phyloP scores from a whole-genome alignment of 2,888 invertebrate genomes.

The Drosophila mimica region DNA sequence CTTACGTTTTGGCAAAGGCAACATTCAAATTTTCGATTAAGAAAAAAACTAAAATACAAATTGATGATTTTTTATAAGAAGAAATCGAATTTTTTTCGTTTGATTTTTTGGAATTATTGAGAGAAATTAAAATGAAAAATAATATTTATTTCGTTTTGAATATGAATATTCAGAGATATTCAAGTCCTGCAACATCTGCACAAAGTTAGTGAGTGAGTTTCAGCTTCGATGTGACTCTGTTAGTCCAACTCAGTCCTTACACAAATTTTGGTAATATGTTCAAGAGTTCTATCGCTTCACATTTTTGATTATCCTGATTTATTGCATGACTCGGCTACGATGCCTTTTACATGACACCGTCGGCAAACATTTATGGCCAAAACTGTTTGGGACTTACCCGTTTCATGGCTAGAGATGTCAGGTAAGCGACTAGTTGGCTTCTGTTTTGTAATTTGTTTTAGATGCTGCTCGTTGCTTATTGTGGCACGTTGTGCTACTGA shows the following conservation, averaged over 20 bases:
- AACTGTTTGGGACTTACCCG: conserved; percentile 60
- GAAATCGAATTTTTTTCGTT: background rate
- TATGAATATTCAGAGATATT: background rate
- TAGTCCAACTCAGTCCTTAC: conserved; percentile 3
- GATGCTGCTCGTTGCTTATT: conserved; percentile 36
- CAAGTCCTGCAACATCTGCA: background rate
- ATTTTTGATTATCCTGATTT: conserved; percentile 57
- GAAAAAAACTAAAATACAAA: background rate
- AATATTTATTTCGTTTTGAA: background rate
- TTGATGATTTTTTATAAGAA: background rate
- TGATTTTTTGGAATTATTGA: background rate
- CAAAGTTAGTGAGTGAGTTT: conserved; percentile 4
- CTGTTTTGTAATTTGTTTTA: conserved; percentile 48
- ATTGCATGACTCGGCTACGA: conserved; percentile 47
- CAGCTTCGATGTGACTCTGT: background rate
- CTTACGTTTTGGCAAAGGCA: background rate
- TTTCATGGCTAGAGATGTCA: conserved; percentile 69
- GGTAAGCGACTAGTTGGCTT: conserved; percentile 63
- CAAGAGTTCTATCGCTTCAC: conserved; percentile 50
- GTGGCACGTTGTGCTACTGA: conserved; percentile 62
- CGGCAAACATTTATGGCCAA: conserved; percentile 56
- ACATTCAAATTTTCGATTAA: background rate
- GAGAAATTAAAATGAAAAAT: background rate
- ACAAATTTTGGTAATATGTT: conserved; percentile 55
- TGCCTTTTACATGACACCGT: conserved; percentile 49